These are phyloP conservation scores for Ormyrus labotus DNA, from an alignment of 2,888 invertebrate species.

Conservation along the genomic window DNA sequence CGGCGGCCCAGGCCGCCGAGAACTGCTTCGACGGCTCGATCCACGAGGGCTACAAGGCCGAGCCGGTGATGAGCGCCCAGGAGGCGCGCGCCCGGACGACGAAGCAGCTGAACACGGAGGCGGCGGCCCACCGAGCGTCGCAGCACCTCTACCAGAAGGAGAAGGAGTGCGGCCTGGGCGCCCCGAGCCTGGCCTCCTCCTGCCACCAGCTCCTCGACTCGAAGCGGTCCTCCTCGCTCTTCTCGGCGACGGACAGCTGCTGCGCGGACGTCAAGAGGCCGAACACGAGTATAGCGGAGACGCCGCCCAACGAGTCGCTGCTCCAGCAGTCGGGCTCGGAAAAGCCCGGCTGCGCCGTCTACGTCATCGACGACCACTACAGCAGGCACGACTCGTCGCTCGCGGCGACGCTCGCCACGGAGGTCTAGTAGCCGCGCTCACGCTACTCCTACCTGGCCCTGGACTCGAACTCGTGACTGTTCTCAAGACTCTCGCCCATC, in stretches of 20 bases:
- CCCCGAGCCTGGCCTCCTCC: constrained; percentile 63
- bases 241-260: constrained; percentile 75
- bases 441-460: constrained; percentile 4
- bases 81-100: constrained; percentile 80
- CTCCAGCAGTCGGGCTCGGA: constrained; percentile 56
- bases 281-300: constrained; percentile 69
- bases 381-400: constrained; percentile 77
- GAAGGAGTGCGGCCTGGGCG: constrained; percentile 75
- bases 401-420: constrained; percentile 83
- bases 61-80: constrained; percentile 70
- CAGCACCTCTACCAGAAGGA: constrained; percentile 78
- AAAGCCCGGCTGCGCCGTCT: constrained; percentile 77
- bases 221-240: constrained; percentile 74
- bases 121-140: constrained; percentile 80
- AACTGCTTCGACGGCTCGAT: constrained; percentile 73
- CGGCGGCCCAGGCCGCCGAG: constrained; percentile 70
- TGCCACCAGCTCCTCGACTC: constrained; percentile 74
- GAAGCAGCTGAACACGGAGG: constrained; percentile 90
- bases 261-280: constrained; percentile 83
- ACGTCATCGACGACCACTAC: constrained; percentile 87
- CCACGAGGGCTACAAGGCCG: constrained; percentile 79
- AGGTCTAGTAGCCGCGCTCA: constrained; percentile 80
- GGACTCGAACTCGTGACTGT: background rate
- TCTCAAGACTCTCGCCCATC: background rate
- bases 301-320: constrained; percentile 62